Conservation (phyloP, 2,888 invertebrate species). For the Sthenelais limicola region DNA sequence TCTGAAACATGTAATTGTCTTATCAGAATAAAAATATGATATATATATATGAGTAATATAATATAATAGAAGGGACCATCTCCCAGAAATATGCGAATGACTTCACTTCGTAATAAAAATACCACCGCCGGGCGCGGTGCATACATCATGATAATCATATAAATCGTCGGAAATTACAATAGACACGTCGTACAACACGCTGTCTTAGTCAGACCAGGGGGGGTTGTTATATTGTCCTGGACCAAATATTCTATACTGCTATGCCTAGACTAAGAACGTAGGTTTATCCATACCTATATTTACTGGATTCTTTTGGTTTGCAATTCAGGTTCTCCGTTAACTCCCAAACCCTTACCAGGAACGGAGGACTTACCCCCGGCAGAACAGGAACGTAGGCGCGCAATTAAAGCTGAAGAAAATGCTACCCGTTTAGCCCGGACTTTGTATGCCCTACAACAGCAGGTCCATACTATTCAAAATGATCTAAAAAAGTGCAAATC, state of each 20-base stretch:
- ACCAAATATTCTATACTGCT: background rate
- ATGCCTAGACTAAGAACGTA: background rate
- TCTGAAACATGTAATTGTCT: too few species aligned
- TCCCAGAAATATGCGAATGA: too few species aligned
- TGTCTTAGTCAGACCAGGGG: background rate
- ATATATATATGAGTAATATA: too few species aligned
- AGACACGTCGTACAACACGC: too few species aligned
- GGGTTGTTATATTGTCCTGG: background rate
- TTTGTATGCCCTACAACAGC: conserved; percentile 63
- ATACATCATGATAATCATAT: too few species aligned
- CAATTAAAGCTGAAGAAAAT: conserved; percentile 59
- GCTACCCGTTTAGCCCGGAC: conserved; percentile 60
- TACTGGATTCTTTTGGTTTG: background rate
- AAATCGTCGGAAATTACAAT: too few species aligned
- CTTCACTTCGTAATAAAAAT: too few species aligned
- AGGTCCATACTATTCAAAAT: conserved; percentile 61
- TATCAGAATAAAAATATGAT: too few species aligned
- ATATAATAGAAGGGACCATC: too few species aligned
- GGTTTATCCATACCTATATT: background rate
- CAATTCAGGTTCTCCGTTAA: background rate
- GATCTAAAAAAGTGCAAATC: conserved; percentile 54
- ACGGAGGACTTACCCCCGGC: conserved; percentile 53
- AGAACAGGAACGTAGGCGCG: conserved; percentile 55
- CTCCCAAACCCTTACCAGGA: conserved; percentile 42
- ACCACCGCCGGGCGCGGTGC: too few species aligned